A percentile compares a stretch with the other conserved stretches of the same genome.
Conservation (phyloP, 1,140 invertebrate genomes). For the Megathymus violae region DNA sequence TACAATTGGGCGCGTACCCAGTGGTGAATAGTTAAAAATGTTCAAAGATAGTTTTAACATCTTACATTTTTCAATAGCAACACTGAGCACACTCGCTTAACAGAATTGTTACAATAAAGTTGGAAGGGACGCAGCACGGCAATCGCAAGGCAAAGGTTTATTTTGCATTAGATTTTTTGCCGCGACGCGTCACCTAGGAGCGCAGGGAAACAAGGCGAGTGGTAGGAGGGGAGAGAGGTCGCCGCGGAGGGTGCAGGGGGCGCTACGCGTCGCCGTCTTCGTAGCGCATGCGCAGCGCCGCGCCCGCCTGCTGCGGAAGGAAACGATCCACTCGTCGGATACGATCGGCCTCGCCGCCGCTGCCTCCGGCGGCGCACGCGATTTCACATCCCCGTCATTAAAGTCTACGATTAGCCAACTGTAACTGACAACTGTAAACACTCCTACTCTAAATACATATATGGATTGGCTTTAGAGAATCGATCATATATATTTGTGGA, state of each 20-base stretch:
- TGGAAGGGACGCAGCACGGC: slow-evolving; percentile 14
- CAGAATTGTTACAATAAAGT: background rate
- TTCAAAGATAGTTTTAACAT: background rate
- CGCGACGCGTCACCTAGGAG: background rate
- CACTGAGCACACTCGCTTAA: slow-evolving; percentile 5
- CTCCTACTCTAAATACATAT: background rate
- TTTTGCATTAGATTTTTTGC: slow-evolving; percentile 25
- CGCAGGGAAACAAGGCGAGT: background rate
- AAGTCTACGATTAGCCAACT: background rate
- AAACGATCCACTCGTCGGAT: slow-evolving; percentile 32
- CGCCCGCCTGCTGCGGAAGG: slow-evolving; percentile 38
- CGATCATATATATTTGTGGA: background rate
- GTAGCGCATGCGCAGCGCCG: slow-evolving; percentile 32
- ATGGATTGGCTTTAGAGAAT: background rate
- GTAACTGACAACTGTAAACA: background rate
- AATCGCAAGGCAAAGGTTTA: slow-evolving; percentile 37
- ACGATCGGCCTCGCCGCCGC: slow-evolving; percentile 18
- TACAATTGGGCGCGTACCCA: background rate
- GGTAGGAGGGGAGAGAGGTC: slow-evolving; percentile 18
- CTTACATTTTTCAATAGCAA: background rate
- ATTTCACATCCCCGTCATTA: background rate
- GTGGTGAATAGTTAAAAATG: background rate
- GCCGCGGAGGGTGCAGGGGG: slow-evolving; percentile 26
- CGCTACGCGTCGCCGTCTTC: slow-evolving; percentile 39
- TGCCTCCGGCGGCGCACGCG: background rate